Evolutionary conservation across 2,797 vertebrate genomes (phyloP).

Genomic region (Poecilia gillii): DNA sequence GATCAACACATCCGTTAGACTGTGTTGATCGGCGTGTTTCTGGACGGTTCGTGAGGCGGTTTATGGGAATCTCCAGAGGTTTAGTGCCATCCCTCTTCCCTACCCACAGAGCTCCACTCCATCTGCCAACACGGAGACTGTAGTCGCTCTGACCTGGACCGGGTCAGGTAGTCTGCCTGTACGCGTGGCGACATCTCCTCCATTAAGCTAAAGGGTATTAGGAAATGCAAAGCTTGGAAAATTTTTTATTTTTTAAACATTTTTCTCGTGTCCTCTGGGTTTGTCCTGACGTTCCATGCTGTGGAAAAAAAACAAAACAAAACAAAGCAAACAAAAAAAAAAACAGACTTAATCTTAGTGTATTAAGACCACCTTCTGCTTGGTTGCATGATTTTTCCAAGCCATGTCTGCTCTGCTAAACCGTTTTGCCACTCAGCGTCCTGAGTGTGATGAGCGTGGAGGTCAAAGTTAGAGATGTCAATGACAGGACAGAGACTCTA

Average conservation of each 20-base stretch:
- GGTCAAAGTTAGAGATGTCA: slow-evolving; percentile 57
- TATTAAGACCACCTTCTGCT: not conserved
- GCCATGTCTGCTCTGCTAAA: slow-evolving; percentile 17
- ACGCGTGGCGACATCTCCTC: slow-evolving; percentile 16
- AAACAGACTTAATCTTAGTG: slow-evolving; percentile 3
- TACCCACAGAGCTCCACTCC: slow-evolving; percentile 30
- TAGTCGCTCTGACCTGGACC: slow-evolving; percentile 10
- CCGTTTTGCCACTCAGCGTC: not conserved
- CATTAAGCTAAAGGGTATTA: not conserved
- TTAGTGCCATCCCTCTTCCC: slow-evolving; percentile 53
- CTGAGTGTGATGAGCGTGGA: slow-evolving; percentile 33
- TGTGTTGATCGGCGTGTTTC: slow-evolving; percentile 21
- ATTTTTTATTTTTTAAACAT: too few species aligned
- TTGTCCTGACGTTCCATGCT: not conserved
- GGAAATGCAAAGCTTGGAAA: not conserved
- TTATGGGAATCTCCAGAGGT: slow-evolving; percentile 61
- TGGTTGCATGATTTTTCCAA: slow-evolving; percentile 25
- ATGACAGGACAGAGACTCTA: slow-evolving; percentile 57
- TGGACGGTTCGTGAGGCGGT: slow-evolving; percentile 27
- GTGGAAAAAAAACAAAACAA: not conserved
- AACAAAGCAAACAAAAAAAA: too few species aligned
- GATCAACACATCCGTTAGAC: not conserved
- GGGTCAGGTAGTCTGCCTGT: slow-evolving; percentile 23
- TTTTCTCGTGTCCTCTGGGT: not conserved
- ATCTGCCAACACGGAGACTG: slow-evolving; percentile 52